Conservation (phyloP, 2,888 invertebrate genomes). For the Cataglyphis altisquamis region DNA sequence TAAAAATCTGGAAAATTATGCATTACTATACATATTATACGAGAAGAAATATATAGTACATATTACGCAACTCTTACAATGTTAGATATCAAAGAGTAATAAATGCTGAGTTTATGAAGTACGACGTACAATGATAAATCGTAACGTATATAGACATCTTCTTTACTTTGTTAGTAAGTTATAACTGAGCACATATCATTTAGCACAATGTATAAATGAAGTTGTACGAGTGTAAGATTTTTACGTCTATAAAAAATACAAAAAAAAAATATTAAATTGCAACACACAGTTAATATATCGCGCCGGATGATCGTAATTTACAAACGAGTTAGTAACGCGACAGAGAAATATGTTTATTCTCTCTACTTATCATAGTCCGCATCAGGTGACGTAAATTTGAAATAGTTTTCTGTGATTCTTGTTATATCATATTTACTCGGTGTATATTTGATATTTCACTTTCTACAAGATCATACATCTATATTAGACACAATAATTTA, state of each 20-base stretch:
- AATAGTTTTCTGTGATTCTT: slow-evolving; percentile 21
- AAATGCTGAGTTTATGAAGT: background rate
- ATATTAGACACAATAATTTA: slow-evolving; percentile 1
- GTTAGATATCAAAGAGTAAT: background rate
- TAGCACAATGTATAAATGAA: background rate
- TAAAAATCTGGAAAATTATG: background rate
- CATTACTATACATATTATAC: background rate
- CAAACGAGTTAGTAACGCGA: background rate
- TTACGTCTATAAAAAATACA: background rate
- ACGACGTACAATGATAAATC: background rate
- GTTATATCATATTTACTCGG: background rate
- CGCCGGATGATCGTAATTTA: slow-evolving; percentile 24
- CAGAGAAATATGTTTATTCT: background rate
- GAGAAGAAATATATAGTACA: background rate
- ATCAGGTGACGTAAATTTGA: slow-evolving; percentile 31
- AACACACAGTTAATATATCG: background rate
- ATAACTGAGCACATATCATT: background rate
- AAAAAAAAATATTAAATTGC: background rate
- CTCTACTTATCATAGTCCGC: background rate
- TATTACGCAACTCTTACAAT: background rate
- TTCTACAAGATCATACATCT: background rate
- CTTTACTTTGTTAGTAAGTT: background rate
- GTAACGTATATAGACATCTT: background rate
- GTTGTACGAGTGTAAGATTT: background rate
- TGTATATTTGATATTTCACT: slow-evolving; percentile 21